Percentiles rank a stretch among this genome's conserved stretches.
Evolutionary conservation across 2,888 invertebrate species (phyloP).

Genomic region (Parnassius glacialis): DNA sequence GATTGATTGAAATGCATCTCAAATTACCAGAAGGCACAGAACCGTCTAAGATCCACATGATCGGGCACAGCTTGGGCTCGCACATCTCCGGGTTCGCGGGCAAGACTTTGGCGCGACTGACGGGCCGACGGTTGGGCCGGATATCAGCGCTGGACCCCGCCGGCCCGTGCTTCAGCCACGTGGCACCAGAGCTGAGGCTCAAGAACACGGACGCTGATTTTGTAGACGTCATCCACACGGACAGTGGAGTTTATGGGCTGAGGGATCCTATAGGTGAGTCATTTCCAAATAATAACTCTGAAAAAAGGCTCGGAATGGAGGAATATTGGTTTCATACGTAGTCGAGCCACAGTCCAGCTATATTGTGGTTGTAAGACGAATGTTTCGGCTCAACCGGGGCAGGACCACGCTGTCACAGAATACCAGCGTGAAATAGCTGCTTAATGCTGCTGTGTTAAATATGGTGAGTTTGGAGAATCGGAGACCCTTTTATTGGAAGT

Average conservation of each 20-base stretch:
- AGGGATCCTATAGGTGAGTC: constrained; percentile 53
- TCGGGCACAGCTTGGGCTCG: constrained; percentile 70
- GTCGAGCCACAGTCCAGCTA: too few species aligned
- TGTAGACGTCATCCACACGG: constrained; percentile 63
- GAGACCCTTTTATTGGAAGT: too few species aligned
- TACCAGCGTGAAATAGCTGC: too few species aligned
- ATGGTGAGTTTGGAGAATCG: too few species aligned
- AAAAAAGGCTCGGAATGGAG: too few species aligned
- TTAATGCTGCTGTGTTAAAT: too few species aligned
- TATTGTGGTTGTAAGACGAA: too few species aligned
- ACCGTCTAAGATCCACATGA: constrained; percentile 54
- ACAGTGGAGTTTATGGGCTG: constrained; percentile 62
- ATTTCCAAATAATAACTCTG: background rate
- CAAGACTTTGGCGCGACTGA: constrained; percentile 49
- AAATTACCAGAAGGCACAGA: constrained; percentile 48
- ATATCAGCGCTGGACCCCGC: constrained; percentile 69
- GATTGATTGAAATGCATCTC: too few species aligned
- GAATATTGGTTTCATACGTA: too few species aligned
- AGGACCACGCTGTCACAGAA: too few species aligned
- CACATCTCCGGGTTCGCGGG: constrained; percentile 66
- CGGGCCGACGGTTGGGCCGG: constrained; percentile 51
- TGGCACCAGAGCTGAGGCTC: constrained; percentile 46
- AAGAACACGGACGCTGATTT: constrained; percentile 53
- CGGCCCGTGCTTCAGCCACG: constrained; percentile 65
- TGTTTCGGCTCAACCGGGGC: too few species aligned